phyloP scores from a whole-genome alignment of 2,797 vertebrate genomes.

The Amazona ochrocephala region DNA sequence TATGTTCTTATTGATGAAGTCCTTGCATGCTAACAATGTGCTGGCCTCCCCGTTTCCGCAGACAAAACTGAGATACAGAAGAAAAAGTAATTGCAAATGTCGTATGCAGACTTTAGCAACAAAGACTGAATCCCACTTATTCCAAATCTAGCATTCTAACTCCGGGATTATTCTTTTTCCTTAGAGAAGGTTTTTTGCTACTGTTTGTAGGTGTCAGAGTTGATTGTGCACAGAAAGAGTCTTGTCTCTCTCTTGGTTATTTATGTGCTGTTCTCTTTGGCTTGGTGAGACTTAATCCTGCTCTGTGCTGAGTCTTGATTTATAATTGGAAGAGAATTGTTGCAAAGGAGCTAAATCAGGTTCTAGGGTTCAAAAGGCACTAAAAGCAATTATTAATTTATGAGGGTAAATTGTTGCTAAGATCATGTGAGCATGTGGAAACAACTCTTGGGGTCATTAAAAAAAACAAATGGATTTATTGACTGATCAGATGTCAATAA shows the following conservation, averaged over 20 bases:
- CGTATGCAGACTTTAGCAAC: neutral
- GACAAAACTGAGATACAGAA: neutral
- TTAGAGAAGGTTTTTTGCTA: neutral
- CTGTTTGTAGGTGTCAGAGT: neutral
- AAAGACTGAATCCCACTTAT: neutral
- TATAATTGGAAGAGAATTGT: neutral
- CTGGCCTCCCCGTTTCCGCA: neutral
- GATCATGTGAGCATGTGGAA: constrained; percentile 15
- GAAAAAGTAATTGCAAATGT: neutral
- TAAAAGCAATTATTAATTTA: neutral
- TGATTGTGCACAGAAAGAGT: neutral
- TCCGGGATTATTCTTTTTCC: neutral
- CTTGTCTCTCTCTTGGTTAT: neutral
- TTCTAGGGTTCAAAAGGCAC: neutral
- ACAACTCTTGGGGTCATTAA: constrained; percentile 43
- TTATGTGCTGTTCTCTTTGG: neutral
- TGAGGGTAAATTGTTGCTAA: constrained; percentile 27
- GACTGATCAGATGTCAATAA: constrained; percentile 41
- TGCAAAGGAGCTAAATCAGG: neutral
- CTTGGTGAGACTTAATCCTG: neutral
- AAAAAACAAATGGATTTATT: constrained; percentile 34
- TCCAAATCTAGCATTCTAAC: neutral
- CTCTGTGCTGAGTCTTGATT: neutral
- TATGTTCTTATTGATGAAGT: neutral
- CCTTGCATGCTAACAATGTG: neutral